phyloP scores from a whole-genome alignment of 2,888 invertebrate genomes.

The Agrenia bidenticulata region DNA sequence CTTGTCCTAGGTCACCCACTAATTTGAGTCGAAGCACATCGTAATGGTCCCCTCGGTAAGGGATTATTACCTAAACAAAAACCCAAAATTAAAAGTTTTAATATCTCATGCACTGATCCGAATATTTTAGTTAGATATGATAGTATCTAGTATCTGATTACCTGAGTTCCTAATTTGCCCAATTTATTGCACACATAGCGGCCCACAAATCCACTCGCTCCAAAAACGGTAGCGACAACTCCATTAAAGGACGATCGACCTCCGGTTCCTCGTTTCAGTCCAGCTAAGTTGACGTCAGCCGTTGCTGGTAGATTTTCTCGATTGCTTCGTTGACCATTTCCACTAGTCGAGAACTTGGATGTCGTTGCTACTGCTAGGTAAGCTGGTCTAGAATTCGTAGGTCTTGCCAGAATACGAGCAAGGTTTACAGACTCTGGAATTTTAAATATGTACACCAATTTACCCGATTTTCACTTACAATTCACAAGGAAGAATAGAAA shows the following conservation, averaged over 20 bases:
- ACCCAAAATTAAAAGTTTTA: no score
- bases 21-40: conserved; percentile 76
- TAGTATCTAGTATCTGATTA: no score
- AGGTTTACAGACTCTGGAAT: conserved; percentile 12
- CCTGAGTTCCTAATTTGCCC: conserved; percentile 83
- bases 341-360: conserved; percentile 6
- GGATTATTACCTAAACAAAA: conserved; percentile 87
- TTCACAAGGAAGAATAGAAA: no score
- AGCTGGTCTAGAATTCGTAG: neutral
- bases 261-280: conserved; percentile 76
- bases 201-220: conserved; percentile 86
- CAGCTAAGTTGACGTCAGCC: conserved; percentile 7
- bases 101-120: no score
- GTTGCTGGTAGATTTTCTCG: neutral
- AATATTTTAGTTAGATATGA: no score
- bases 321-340: neutral
- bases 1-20: conserved; percentile 91
- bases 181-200: conserved; percentile 82
- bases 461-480: no score
- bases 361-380: conserved; percentile 6
- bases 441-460: no score
- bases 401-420: neutral
- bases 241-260: conserved; percentile 97
- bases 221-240: conserved; percentile 96
- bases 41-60: conserved; percentile 86